Evolutionary conservation across 2,113 vertebrate genomes (phyloP).

Genomic region (Bombycilla garrulus): DNA sequence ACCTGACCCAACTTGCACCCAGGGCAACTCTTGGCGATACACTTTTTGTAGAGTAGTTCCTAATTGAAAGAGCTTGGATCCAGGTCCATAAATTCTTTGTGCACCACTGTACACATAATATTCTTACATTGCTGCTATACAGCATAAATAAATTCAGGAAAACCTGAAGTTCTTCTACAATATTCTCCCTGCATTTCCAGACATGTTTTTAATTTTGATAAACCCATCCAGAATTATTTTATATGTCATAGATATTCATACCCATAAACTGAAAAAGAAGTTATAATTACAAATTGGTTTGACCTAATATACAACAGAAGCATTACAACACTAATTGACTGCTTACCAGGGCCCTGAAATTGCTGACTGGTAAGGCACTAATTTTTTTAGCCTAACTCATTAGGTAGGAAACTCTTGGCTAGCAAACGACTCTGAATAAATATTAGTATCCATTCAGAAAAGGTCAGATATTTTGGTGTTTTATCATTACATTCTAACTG

Average conservation of each 20-base stretch:
- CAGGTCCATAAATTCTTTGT: background rate
- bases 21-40: background rate
- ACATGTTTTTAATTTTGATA: background rate
- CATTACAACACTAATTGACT: background rate
- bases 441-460: background rate
- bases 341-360: background rate
- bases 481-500: background rate
- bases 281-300: background rate
- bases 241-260: background rate
- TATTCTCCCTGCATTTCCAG: background rate
- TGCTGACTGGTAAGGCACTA: background rate
- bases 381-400: background rate
- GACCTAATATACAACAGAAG: background rate
- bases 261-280: background rate
- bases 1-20: background rate
- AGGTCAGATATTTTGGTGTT: background rate
- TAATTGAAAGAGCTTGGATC: background rate
- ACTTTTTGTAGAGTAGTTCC: background rate
- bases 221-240: background rate
- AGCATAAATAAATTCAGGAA: background rate
- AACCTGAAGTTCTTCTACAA: background rate
- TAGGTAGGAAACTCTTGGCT: background rate
- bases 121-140: background rate
- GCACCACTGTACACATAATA: background rate
- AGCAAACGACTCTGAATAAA: background rate